A percentile compares a stretch with the other conserved stretches of the same genome.
phyloP scores from a whole-genome alignment of 1,140 invertebrate genomes.

The Bombyx mandarina region DNA sequence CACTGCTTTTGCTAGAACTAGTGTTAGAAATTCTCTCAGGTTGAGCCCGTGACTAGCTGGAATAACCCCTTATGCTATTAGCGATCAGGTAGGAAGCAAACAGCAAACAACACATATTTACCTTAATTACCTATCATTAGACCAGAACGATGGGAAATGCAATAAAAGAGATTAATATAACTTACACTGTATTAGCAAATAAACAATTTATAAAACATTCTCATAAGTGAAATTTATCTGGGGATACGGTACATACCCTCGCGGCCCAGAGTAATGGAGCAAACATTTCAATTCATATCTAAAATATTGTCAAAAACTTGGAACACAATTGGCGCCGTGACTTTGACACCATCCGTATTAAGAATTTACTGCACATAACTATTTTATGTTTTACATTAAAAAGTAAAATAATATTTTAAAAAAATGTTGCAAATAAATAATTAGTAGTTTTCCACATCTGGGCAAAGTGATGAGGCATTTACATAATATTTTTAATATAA shows the following conservation, averaged over 20 bases:
- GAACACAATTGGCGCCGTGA: too few relatives aligned
- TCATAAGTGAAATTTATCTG: constrained; percentile 49
- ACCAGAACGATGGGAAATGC: background rate
- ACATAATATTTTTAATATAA: constrained; percentile 68
- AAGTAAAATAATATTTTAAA: constrained; percentile 65
- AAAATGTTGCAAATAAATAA: constrained; percentile 66
- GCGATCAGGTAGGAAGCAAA: too few relatives aligned
- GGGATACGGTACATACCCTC: too few relatives aligned
- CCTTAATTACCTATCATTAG: background rate
- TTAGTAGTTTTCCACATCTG: constrained; percentile 45
- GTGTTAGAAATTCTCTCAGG: too few relatives aligned
- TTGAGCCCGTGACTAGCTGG: too few relatives aligned
- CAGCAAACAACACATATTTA: background rate
- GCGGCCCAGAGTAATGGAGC: too few relatives aligned
- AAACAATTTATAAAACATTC: constrained; percentile 70
- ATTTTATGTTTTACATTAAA: constrained; percentile 20
- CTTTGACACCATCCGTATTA: background rate
- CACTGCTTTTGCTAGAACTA: too few relatives aligned
- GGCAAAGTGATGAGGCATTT: constrained; percentile 57
- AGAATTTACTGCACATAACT: too few relatives aligned
- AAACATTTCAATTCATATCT: too few relatives aligned
- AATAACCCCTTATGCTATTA: too few relatives aligned
- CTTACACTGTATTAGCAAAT: constrained; percentile 69
- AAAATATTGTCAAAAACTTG: too few relatives aligned
- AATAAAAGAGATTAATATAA: constrained; percentile 27